Conservation (phyloP, 1,140 invertebrate species). For the Heliconius congener region DNA sequence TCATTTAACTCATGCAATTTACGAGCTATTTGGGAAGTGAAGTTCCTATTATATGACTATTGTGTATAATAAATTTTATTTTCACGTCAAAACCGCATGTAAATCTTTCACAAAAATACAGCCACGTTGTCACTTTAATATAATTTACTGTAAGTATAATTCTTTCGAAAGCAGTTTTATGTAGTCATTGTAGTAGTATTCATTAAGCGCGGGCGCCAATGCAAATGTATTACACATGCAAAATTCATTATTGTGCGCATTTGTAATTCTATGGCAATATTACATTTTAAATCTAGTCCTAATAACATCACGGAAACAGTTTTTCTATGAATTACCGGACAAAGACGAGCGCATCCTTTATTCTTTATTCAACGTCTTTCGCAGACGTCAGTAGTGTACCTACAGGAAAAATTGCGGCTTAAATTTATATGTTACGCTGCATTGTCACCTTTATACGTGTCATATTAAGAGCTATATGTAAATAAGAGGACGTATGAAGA, state of each 20-base stretch:
- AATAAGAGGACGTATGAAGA: neutral
- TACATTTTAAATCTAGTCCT: conserved; percentile 44
- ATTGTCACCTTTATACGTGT: conserved; percentile 19
- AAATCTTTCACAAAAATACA: conserved; percentile 50
- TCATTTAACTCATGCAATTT: conserved; percentile 34
- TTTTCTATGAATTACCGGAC: conserved; percentile 33
- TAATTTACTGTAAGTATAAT: conserved; percentile 61
- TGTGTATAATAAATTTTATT: conserved; percentile 52
- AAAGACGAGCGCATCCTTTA: conserved; percentile 37
- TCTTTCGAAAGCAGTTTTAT: conserved; percentile 56
- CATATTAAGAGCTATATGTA: conserved; percentile 16
- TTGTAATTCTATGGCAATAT: conserved; percentile 50
- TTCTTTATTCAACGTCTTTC: conserved; percentile 29
- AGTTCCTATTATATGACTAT: conserved; percentile 27
- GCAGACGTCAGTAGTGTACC: conserved; percentile 23
- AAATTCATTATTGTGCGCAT: conserved; percentile 49
- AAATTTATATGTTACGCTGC: neutral
- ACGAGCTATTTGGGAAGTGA: conserved; percentile 33
- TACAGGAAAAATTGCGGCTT: conserved; percentile 34
- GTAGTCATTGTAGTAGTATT: conserved; percentile 58
- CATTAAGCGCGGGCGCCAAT: conserved; percentile 49
- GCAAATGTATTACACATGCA: conserved; percentile 56
- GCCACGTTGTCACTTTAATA: conserved; percentile 59
- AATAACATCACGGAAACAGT: conserved; percentile 22
- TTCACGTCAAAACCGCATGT: conserved; percentile 46